These are phyloP conservation scores for Micrastur ruficollis DNA, from an alignment of 2,797 vertebrate species.

Conservation along the genomic window DNA sequence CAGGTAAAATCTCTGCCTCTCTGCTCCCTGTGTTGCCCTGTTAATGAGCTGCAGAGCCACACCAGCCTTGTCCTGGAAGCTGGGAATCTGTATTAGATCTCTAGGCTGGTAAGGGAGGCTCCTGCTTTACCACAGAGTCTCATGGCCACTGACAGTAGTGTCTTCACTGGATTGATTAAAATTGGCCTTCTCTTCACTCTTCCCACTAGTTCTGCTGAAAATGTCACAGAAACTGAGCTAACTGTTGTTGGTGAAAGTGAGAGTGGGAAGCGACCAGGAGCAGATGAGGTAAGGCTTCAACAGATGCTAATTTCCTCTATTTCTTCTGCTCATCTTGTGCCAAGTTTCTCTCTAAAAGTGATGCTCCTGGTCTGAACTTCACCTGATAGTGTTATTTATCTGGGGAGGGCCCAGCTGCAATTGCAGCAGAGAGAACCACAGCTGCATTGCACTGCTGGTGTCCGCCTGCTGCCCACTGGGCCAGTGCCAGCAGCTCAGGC, in stretches of 20 bases:
- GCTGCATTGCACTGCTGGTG: neutral
- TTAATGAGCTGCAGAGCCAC: neutral
- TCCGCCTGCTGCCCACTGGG: neutral
- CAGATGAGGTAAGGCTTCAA: constrained; percentile 37
- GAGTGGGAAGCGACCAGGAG: constrained; percentile 35
- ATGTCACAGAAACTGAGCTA: neutral
- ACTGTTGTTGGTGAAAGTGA: neutral
- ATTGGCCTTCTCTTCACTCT: neutral
- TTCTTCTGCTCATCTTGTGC: neutral
- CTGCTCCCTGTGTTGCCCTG: neutral
- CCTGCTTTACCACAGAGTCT: neutral
- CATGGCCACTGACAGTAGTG: neutral
- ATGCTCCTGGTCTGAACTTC: neutral
- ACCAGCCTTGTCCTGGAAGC: neutral
- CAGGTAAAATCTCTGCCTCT: constrained; percentile 35
- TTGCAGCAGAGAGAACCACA: neutral
- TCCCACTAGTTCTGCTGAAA: neutral
- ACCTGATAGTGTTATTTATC: neutral
- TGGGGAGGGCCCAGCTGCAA: neutral
- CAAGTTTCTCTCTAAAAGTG: neutral
- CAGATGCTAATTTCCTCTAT: neutral
- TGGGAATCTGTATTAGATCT: neutral
- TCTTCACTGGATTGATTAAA: neutral
- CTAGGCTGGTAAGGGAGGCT: neutral
- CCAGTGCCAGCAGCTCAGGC: neutral